These are phyloP conservation scores for Sitta carolinensis DNA, from an alignment of 2,797 vertebrate genomes.

Conservation along the genomic window DNA sequence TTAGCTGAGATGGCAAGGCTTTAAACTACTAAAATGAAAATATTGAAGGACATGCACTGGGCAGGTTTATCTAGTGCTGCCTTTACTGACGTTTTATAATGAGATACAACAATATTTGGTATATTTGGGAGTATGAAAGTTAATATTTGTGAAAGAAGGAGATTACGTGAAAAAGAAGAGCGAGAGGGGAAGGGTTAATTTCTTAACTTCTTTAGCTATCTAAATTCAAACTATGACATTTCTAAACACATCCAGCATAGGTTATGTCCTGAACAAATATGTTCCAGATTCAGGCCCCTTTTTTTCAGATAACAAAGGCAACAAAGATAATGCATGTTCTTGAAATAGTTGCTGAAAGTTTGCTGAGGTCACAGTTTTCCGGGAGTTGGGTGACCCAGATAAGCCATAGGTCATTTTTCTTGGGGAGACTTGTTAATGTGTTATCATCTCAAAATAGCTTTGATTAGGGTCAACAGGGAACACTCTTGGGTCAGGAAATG, in stretches of 20 bases:
- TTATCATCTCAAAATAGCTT: conserved; percentile 64
- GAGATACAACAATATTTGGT: neutral
- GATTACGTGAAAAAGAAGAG: neutral
- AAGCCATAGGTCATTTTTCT: conserved; percentile 54
- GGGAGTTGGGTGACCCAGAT: conserved; percentile 63
- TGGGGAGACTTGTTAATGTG: conserved; percentile 51
- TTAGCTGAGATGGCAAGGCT: neutral
- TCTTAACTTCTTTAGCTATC: neutral
- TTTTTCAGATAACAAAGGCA: conserved; percentile 63
- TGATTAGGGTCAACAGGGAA: conserved; percentile 56
- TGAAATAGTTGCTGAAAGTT: conserved; percentile 67
- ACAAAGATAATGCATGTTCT: conserved; percentile 61
- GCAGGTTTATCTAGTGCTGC: neutral
- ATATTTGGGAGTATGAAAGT: neutral
- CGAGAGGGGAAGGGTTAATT: neutral
- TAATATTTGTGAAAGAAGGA: neutral
- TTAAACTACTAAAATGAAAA: neutral
- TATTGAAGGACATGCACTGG: neutral
- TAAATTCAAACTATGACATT: conserved; percentile 53
- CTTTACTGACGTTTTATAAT: neutral
- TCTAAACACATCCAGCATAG: conserved; percentile 43
- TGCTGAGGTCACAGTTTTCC: conserved; percentile 69
- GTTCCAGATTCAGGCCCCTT: conserved; percentile 53
- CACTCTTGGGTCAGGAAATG: conserved; percentile 46
- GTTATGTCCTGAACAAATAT: conserved; percentile 64